Conservation (phyloP, 2,888 invertebrate species). For the Tanypteryx hageni region DNA sequence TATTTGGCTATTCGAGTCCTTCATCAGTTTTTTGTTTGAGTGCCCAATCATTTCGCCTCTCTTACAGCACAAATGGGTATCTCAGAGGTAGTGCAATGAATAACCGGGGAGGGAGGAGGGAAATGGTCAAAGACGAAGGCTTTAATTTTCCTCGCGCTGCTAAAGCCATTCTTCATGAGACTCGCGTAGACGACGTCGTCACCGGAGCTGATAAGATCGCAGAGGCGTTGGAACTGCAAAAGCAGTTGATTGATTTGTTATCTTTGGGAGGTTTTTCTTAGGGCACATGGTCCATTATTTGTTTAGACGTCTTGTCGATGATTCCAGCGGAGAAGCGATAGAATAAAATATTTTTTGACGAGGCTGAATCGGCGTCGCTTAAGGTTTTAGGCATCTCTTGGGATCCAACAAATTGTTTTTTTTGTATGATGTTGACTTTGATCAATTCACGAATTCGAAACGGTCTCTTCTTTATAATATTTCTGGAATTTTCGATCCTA, state of each 20-base stretch:
- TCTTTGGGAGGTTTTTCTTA: conserved; percentile 3
- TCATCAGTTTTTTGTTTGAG: too few species aligned
- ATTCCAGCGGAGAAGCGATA: background rate
- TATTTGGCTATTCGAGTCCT: too few species aligned
- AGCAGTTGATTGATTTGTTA: background rate
- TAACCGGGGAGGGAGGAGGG: too few species aligned
- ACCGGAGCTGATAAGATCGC: too few species aligned
- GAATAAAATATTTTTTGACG: background rate
- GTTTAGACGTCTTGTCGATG: background rate
- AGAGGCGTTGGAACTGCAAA: background rate
- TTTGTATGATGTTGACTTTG: conserved; percentile 42
- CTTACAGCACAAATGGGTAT: too few species aligned
- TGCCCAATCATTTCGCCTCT: too few species aligned
- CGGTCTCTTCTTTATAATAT: too few species aligned
- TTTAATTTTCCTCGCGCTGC: too few species aligned
- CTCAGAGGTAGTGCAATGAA: too few species aligned
- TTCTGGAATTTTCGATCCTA: too few species aligned
- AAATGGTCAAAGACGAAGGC: too few species aligned
- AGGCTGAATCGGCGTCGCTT: background rate
- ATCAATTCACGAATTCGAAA: background rate
- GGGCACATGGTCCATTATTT: conserved; percentile 11
- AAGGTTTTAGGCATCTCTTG: background rate
- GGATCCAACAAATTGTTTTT: background rate
- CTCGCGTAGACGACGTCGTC: background rate
- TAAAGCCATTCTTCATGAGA: too few species aligned